These are phyloP conservation scores for Onychostoma macrolepis DNA, from an alignment of 2,113 vertebrate genomes.

Conservation along the genomic window DNA sequence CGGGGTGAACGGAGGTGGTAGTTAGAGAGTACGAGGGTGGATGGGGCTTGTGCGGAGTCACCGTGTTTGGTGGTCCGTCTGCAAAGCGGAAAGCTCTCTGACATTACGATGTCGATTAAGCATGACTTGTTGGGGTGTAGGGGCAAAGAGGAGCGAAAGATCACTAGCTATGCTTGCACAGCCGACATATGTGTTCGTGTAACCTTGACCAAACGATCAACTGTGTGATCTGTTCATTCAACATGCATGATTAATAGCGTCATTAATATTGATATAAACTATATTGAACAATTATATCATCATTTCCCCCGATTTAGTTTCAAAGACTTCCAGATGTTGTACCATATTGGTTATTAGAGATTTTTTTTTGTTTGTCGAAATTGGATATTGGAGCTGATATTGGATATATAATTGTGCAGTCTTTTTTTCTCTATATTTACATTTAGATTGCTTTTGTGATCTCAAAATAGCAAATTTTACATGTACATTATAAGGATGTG, in stretches of 20 bases:
- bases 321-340: not conserved
- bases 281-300: not conserved
- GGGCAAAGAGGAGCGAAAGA: constrained; percentile 37
- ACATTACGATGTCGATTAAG: constrained; percentile 69
- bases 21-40: not conserved
- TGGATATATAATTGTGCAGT: not conserved
- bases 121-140: constrained; percentile 51
- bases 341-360: not conserved
- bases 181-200: not conserved
- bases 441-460: not conserved
- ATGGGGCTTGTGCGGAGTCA: constrained; percentile 1
- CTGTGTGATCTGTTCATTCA: not conserved
- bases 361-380: not conserved
- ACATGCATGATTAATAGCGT: not conserved
- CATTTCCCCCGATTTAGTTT: not conserved
- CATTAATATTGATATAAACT: not conserved
- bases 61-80: not conserved
- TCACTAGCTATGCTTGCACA: too few relatives aligned
- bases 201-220: not conserved
- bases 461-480: too few relatives aligned
- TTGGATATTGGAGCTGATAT: not conserved
- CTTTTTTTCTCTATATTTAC: not conserved
- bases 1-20: not conserved
- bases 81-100: constrained; percentile 60
- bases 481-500: too few relatives aligned